Conservation (phyloP, 2,797 vertebrate genomes). For the Anas bahamensis region DNA sequence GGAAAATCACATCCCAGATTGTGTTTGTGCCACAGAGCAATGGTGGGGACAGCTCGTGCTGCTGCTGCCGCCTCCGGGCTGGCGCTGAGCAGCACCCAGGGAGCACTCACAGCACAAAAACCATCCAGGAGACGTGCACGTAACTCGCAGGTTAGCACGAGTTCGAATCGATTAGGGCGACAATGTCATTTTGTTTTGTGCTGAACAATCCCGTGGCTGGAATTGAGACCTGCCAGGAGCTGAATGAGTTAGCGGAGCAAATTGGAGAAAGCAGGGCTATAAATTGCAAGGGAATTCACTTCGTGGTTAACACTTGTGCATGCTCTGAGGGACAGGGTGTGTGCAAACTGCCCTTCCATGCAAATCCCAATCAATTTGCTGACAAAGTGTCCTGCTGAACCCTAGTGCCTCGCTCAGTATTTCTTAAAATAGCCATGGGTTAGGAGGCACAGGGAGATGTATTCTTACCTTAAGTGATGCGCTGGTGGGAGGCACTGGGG, state of each 20-base stretch:
- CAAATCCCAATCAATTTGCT: background rate
- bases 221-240: background rate
- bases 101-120: background rate
- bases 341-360: background rate
- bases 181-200: background rate
- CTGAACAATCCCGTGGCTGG: background rate
- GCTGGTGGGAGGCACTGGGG: background rate
- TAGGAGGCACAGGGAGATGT: background rate
- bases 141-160: background rate
- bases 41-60: background rate
- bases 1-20: background rate
- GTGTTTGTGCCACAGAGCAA: background rate
- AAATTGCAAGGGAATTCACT: background rate
- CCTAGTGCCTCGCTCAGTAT: background rate
- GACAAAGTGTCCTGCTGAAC: constrained; percentile 18
- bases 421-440: background rate
- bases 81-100: background rate
- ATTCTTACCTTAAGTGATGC: background rate
- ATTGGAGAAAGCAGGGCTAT: background rate
- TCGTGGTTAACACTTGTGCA: background rate
- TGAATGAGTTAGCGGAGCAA: background rate
- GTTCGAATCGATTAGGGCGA: background rate
- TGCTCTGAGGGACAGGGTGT: background rate
- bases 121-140: background rate
- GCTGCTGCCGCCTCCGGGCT: background rate